These are phyloP conservation scores for Brachionus rubens DNA, from an alignment of 1,140 invertebrate species.

Conservation along the genomic window DNA sequence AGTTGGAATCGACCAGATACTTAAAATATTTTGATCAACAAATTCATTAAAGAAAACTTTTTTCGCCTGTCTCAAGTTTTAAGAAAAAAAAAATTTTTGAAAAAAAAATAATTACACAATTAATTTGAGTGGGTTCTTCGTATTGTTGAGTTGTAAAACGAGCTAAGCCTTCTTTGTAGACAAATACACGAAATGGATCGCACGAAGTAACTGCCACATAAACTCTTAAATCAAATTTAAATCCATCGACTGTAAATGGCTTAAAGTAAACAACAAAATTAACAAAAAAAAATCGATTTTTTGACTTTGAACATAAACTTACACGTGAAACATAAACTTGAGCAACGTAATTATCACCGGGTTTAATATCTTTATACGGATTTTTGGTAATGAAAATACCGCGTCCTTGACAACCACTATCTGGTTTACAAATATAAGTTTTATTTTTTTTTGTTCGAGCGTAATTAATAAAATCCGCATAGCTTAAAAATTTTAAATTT, in stretches of 20 bases:
- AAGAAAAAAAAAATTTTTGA: too few relatives aligned
- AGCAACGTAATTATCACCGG: slow-evolving; percentile 51
- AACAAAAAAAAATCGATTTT: too few relatives aligned
- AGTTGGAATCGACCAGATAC: too few relatives aligned
- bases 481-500: slow-evolving; percentile 48
- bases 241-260: slow-evolving; percentile 64
- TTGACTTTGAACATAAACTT: too few relatives aligned
- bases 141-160: slow-evolving; percentile 82
- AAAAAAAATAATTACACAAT: slow-evolving; percentile 46
- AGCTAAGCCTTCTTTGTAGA: slow-evolving; percentile 61
- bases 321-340: slow-evolving; percentile 45
- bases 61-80: too few relatives aligned
- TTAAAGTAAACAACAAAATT: slow-evolving; percentile 51
- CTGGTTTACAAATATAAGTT: slow-evolving; percentile 83
- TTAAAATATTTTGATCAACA: too few relatives aligned
- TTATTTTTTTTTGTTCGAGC: slow-evolving; percentile 65
- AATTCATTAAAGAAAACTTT: too few relatives aligned
- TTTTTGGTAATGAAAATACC: slow-evolving; percentile 79
- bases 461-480: slow-evolving; percentile 59
- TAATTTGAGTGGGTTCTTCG: slow-evolving; percentile 68
- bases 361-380: slow-evolving; percentile 71
- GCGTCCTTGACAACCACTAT: slow-evolving; percentile 77
- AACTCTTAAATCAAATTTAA: slow-evolving; percentile 63
- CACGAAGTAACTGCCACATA: slow-evolving; percentile 63
- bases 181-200: slow-evolving; percentile 60